These are phyloP conservation scores for Drosophila neocordata DNA, from an alignment of 1,140 invertebrate genomes.

Conservation along the genomic window DNA sequence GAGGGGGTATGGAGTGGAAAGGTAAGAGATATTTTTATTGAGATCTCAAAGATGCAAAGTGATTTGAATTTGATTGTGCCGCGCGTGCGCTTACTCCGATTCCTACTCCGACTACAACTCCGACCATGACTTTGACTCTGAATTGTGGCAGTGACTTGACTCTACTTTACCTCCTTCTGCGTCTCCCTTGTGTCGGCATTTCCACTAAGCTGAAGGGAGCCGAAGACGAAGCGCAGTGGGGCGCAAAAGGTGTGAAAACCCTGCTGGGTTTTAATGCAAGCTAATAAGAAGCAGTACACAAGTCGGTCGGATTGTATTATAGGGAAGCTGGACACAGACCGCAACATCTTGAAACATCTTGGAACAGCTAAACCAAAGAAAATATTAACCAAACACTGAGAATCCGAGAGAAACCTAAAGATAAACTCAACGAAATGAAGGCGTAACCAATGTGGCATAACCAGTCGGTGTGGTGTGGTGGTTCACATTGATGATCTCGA, in stretches of 20 bases:
- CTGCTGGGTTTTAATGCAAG: constrained; percentile 82
- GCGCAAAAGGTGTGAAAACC: constrained; percentile 82
- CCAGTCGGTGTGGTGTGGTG: neutral
- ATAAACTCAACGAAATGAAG: neutral
- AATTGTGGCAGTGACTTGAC: neutral
- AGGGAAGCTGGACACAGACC: too few species aligned
- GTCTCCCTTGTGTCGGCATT: constrained; percentile 28
- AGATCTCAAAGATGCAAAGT: constrained; percentile 81
- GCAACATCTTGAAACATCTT: too few species aligned
- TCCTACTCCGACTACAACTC: constrained; percentile 3
- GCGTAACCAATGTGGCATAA: constrained; percentile 4
- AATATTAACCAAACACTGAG: neutral
- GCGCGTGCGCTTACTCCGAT: constrained; percentile 61
- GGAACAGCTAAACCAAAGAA: too few species aligned
- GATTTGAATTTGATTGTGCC: constrained; percentile 79
- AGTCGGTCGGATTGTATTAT: neutral
- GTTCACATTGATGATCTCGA: constrained; percentile 1
- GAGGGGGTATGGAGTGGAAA: neutral
- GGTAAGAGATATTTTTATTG: constrained; percentile 69
- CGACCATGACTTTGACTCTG: neutral
- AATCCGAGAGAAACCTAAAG: neutral
- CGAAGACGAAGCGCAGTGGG: constrained; percentile 52
- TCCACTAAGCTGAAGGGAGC: constrained; percentile 33
- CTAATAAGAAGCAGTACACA: constrained; percentile 75
- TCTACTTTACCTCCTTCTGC: constrained; percentile 28